Conservation (phyloP, 1,140 invertebrate genomes). For the Drosophila simulans region DNA sequence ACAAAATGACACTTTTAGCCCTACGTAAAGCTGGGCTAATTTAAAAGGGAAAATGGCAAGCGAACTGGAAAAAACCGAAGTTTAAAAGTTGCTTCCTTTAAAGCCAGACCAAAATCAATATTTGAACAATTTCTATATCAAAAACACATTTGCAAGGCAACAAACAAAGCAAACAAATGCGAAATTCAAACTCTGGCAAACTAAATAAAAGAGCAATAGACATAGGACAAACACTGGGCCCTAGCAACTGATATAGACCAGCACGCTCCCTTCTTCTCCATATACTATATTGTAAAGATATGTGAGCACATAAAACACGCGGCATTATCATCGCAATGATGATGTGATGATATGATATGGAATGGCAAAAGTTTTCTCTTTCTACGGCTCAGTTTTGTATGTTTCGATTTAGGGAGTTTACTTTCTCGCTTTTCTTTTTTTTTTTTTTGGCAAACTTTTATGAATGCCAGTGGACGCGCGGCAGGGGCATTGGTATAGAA, state of each 20-base stretch:
- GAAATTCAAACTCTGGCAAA: conserved; percentile 44
- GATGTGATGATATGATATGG: conserved; percentile 83
- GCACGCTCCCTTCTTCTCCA: not conserved
- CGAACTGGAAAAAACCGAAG: not conserved
- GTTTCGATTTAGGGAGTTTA: conserved; percentile 18
- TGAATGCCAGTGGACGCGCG: conserved; percentile 21
- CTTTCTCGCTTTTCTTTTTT: conserved; percentile 5
- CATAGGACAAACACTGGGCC: conserved; percentile 24
- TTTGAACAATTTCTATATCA: conserved; percentile 51
- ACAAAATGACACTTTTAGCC: conserved; percentile 5
- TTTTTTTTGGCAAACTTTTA: conserved; percentile 64
- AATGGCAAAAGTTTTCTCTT: conserved; percentile 75
- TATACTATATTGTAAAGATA: conserved; percentile 57
- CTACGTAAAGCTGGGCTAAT: conserved; percentile 1
- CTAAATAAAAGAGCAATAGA: conserved; percentile 35
- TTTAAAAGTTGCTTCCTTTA: not conserved
- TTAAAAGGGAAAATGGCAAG: not conserved
- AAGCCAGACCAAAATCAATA: conserved; percentile 59
- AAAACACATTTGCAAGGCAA: conserved; percentile 52
- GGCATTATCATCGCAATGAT: conserved; percentile 80
- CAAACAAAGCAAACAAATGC: conserved; percentile 19
- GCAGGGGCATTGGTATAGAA: conserved; percentile 4
- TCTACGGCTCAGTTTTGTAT: conserved; percentile 12
- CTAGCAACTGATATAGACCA: conserved; percentile 22
- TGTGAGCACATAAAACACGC: conserved; percentile 74